phyloP scores from a whole-genome alignment of 1,140 invertebrate genomes.

The Ceratosolen fusciceps region DNA sequence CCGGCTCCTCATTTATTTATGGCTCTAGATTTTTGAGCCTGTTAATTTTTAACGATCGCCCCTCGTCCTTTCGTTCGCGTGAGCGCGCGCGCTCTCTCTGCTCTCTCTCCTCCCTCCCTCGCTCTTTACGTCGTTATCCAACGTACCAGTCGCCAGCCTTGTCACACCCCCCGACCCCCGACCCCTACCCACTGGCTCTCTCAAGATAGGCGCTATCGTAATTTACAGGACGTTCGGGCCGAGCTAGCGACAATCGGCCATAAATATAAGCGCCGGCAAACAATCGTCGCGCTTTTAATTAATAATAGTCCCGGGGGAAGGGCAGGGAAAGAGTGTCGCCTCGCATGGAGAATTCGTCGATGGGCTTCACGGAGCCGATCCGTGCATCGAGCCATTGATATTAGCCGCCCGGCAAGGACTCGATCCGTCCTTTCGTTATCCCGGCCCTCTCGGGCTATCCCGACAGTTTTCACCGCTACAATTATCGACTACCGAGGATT shows the following conservation, averaged over 20 bases:
- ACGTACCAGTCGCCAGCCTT: too few relatives aligned
- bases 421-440: neutral
- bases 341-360: too few relatives aligned
- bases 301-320: too few relatives aligned
- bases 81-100: neutral
- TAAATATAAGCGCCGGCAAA: too few relatives aligned
- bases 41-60: conserved; percentile 4
- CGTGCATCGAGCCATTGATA: neutral
- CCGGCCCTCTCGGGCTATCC: neutral
- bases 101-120: neutral
- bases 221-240: neutral
- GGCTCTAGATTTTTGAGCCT: neutral
- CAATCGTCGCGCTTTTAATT: neutral
- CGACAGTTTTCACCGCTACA: neutral
- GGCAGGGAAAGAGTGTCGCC: too few relatives aligned
- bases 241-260: too few relatives aligned
- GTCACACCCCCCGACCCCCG: neutral
- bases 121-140: too few relatives aligned
- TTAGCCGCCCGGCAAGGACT: neutral
- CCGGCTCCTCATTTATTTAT: conserved; percentile 32
- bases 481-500: neutral
- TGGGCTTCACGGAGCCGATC: too few relatives aligned
- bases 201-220: neutral
- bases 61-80: neutral
- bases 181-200: too few relatives aligned